Conservation (phyloP, 2,797 vertebrate genomes). For the Notamacropus eugenii region DNA sequence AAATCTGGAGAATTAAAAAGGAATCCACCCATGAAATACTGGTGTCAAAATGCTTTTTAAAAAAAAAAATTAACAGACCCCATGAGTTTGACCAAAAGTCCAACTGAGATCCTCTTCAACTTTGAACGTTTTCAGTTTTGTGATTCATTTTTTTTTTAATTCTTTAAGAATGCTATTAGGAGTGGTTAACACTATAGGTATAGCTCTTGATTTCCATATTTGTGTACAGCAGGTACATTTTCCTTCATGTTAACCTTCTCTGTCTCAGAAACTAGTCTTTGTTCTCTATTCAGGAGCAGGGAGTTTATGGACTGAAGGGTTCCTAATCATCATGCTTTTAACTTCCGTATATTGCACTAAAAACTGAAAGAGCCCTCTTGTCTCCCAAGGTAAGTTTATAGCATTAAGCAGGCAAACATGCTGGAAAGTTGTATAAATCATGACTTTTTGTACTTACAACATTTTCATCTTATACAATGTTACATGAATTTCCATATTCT, state of each 20-base stretch:
- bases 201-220: neutral
- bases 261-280: constrained; percentile 14
- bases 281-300: neutral
- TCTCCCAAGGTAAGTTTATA: neutral
- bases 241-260: neutral
- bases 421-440: constrained; percentile 29
- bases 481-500: neutral
- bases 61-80: neutral
- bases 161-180: neutral
- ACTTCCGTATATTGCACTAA: neutral
- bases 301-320: neutral
- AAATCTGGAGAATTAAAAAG: neutral
- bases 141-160: neutral
- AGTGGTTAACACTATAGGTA: neutral
- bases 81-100: neutral
- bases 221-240: neutral
- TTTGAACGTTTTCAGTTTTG: neutral
- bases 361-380: neutral
- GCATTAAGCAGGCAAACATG: neutral
- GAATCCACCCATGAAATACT: neutral
- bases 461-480: neutral
- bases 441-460: neutral
- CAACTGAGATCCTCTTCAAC: neutral
- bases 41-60: neutral
- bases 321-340: neutral